Evolutionary conservation across 2,888 invertebrate genomes (phyloP).

Genomic region (Dugesia japonica): DNA sequence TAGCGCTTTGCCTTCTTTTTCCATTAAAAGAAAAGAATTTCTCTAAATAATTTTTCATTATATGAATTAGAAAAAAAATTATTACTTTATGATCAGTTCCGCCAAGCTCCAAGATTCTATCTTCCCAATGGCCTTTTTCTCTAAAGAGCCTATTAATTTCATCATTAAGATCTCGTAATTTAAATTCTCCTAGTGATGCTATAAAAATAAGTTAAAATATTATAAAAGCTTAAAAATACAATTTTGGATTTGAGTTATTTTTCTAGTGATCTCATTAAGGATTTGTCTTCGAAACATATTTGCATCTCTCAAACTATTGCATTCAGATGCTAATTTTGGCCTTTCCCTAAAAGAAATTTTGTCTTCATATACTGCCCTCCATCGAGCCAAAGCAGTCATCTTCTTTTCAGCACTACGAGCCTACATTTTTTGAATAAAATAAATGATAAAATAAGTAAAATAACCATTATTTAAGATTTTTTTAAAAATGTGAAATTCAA

Average conservation of each 20-base stretch:
- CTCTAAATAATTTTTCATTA: constrained; percentile 56
- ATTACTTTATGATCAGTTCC: constrained; percentile 61
- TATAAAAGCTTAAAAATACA: constrained; percentile 7
- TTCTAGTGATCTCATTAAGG: constrained; percentile 85
- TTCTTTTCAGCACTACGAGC: constrained; percentile 94
- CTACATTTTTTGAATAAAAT: constrained; percentile 43
- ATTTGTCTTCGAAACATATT: constrained; percentile 93
- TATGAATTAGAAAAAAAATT: no score
- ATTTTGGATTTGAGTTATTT: constrained; percentile 84
- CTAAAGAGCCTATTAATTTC: constrained; percentile 91
- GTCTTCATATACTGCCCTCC: constrained; percentile 85
- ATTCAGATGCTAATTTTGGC: constrained; percentile 83
- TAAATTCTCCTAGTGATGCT: constrained; percentile 95
- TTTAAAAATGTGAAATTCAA: no score
- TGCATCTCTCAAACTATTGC: constrained; percentile 71
- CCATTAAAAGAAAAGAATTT: constrained; percentile 39
- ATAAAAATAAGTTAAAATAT: constrained; percentile 38
- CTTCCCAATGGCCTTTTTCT: constrained; percentile 93
- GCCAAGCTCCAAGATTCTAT: constrained; percentile 78
- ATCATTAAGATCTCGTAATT: constrained; percentile 89
- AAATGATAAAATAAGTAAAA: neutral
- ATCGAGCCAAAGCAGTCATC: constrained; percentile 93
- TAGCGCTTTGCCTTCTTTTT: constrained; percentile 61
- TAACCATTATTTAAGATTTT: neutral
- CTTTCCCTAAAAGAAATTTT: constrained; percentile 51